These are phyloP conservation scores for Drosophila trapezifrons DNA, from an alignment of 1,140 invertebrate genomes.

Conservation along the genomic window DNA sequence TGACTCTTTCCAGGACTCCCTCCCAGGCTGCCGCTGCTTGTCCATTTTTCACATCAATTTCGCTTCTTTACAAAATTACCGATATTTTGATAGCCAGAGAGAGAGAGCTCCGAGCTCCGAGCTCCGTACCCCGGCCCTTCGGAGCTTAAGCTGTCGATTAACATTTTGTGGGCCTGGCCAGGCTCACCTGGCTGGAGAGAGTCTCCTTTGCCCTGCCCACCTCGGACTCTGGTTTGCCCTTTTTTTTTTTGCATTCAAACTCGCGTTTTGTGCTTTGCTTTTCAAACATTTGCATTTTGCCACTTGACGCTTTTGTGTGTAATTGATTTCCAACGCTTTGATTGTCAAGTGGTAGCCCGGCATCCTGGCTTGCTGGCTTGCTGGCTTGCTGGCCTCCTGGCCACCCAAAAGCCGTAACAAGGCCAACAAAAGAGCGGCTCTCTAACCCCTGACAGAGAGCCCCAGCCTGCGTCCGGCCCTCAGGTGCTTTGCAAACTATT, in stretches of 20 bases:
- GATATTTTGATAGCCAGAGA: conserved; percentile 48
- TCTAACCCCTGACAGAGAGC: background rate
- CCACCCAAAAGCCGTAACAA: conserved; percentile 2
- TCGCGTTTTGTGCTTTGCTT: conserved; percentile 41
- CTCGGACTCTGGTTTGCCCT: no score
- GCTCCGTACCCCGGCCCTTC: no score
- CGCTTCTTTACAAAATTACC: conserved; percentile 75
- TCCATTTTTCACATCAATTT: conserved; percentile 69
- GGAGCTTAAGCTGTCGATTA: conserved; percentile 59
- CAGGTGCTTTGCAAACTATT: conserved; percentile 47
- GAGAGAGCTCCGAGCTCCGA: no score
- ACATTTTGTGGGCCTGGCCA: conserved; percentile 39
- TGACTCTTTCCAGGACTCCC: conserved; percentile 59
- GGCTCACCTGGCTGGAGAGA: background rate
- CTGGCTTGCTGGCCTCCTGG: background rate
- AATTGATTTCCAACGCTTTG: conserved; percentile 78
- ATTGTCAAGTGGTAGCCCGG: conserved; percentile 67
- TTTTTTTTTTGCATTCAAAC: conserved; percentile 38
- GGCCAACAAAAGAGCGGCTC: conserved; percentile 30
- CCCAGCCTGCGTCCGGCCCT: background rate
- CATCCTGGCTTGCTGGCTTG: conserved; percentile 1
- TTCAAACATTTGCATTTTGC: conserved; percentile 67
- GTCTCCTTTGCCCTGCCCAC: no score
- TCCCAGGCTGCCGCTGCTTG: conserved; percentile 23
- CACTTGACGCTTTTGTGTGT: conserved; percentile 75